Evolutionary conservation across 2,888 invertebrate genomes (phyloP).

Genomic region (Himalopsyche anomala): DNA sequence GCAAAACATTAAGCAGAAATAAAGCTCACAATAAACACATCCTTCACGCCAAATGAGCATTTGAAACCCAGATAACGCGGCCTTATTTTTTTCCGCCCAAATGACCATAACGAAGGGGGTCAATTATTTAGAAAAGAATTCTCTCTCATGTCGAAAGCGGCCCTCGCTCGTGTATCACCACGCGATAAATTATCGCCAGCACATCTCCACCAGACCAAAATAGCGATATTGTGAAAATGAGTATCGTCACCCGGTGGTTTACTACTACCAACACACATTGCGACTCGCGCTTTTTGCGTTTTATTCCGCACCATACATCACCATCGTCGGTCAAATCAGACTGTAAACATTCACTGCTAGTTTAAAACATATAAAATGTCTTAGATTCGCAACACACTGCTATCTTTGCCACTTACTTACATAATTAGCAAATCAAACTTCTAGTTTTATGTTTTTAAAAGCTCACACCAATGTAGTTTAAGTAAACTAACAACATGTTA

Average conservation of each 20-base stretch:
- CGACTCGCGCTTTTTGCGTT: conserved; percentile 13
- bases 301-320: neutral
- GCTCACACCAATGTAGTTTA: too few species aligned
- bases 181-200: conserved; percentile 58
- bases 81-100: conserved; percentile 50
- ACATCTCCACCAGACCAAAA: conserved; percentile 53
- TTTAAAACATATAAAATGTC: neutral
- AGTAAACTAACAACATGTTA: too few species aligned
- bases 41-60: conserved; percentile 44
- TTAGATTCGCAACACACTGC: neutral
- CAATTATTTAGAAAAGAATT: conserved; percentile 57
- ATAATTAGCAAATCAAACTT: too few species aligned
- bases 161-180: conserved; percentile 53
- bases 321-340: neutral
- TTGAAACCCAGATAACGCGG: conserved; percentile 44
- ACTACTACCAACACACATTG: neutral
- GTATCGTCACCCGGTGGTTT: neutral
- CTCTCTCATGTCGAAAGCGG: conserved; percentile 51
- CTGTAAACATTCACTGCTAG: neutral
- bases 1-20: conserved; percentile 24
- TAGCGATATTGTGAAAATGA: conserved; percentile 9
- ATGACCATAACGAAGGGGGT: conserved; percentile 58
- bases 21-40: conserved; percentile 43
- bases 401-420: neutral
- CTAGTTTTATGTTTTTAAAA: too few species aligned